Base-by-base conservation (phyloP, 2,888 invertebrate genomes). In the Amorpha juglandis region DNA sequence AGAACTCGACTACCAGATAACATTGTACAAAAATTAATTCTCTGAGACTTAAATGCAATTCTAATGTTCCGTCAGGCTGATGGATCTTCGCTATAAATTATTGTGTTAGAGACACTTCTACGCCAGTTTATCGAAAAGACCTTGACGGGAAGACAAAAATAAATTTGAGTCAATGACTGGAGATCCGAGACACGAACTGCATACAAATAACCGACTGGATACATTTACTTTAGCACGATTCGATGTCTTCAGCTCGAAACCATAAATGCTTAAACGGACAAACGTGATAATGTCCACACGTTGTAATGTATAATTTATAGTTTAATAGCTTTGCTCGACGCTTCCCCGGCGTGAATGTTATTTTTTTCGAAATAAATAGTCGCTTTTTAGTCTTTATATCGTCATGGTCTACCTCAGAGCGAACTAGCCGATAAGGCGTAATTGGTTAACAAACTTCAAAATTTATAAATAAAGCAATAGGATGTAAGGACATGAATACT, bases 91-190 rank as follows among this genome's bases (percentile, higher is more conserved):
- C 12, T 58, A 58, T 14, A 58, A 19, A 58, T 19, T 16, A 16
- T 42, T 19, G 19, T 38, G 55, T 38, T 45, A 27, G 53, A 64
- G 64, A 64, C 55, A 48, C 47, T 64, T 67, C 68, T 65, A 67
- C 64, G 66, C 48, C 50, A 66, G 51, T 67, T 55, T 62, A 65
- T 55, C 67, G 48, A 68, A 63, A 69, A 68, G 75, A 45, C 78
- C 78, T 75, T 74, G 77, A 72, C 52, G 63, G 45, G 53, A 68
- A 69, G 76, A 73, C 67, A 71, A 76, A 78, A 76, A 77, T 77
- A 78, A 71, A 72, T 70, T 66, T 67, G 68, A 74, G 70, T 78
- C 78, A 76, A 67, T 70, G 70, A 70, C 69, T 71, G 70, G 64
- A 71, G 65, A 72, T 75, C 66, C 67, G 63, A 71, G 51, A 65